phyloP scores from a whole-genome alignment of 2,113 vertebrate genomes.

The Miniopterus natalensis region DNA sequence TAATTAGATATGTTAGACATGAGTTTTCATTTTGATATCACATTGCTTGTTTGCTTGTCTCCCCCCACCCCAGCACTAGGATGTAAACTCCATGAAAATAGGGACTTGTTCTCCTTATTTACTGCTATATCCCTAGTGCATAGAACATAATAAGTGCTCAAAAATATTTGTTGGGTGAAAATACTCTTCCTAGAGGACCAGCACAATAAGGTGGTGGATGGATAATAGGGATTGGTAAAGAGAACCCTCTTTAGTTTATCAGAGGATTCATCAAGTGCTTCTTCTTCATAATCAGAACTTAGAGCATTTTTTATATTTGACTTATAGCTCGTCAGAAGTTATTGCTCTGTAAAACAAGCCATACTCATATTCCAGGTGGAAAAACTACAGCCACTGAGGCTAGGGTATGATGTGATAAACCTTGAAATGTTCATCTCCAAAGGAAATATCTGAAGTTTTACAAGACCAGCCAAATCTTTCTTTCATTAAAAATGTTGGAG shows the following conservation, averaged over 20 bases:
- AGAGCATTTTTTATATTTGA: constrained; percentile 34
- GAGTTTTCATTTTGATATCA: neutral
- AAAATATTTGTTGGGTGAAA: neutral
- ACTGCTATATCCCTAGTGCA: no score
- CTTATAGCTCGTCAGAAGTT: constrained; percentile 36
- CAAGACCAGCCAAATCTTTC: neutral
- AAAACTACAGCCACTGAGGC: neutral
- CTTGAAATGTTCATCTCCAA: neutral
- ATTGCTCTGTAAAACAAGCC: neutral
- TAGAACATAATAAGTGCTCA: no score
- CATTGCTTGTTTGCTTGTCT: no score
- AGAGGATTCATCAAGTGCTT: constrained; percentile 41
- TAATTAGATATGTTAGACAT: neutral
- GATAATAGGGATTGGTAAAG: neutral
- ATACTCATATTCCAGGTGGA: neutral
- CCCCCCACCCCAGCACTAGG: no score
- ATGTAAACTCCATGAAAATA: no score
- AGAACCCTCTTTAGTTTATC: neutral
- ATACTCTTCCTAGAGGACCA: neutral
- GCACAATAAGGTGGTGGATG: neutral
- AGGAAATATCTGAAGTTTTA: constrained; percentile 2
- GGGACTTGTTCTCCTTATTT: no score
- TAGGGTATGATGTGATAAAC: constrained; percentile 6
- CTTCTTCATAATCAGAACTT: constrained; percentile 14
- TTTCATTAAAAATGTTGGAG: neutral